Evolutionary conservation across 2,888 invertebrate genomes (phyloP), one percentile per base, ranked within the genome.

Genomic region (Campoplex capitator): DNA sequence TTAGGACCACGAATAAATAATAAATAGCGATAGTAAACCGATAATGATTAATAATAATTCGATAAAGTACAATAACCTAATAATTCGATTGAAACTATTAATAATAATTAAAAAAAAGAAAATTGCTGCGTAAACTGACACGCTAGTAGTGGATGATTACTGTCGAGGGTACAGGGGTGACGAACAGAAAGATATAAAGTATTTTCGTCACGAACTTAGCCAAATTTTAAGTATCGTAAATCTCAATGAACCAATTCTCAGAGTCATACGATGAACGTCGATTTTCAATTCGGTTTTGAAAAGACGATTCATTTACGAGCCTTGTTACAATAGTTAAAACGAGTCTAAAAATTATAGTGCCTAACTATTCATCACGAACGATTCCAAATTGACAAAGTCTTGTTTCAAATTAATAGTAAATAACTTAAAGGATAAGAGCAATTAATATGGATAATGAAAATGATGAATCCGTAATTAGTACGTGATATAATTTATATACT

Each of bases 1-100:
- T 76, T 86, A 78, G 73, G 67, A 87, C 83, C 84, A 83, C 83
- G 67, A 89, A 89, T 89, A 89, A 88, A 89, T 89, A 89, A 88
- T 89, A 89, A 88, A 89, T 87, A 88, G 62, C 83, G 74, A 84
- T 58, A 13, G 58, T 82, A 80, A 67, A 78, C 67, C 45, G 28
- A 56, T 80, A 67, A 80, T 56, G 80, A 68, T 68, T 75, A 3
- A 62, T 78, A 83, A 70, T 83, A 84, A 86, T 84, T 82, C 81
- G 80, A 48, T 85, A 76, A 73, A 87, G 71, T 87, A 76, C 56
- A 81, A 78, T 83, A 77, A 58, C 80, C 82, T 83, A 84, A 62
- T 81, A 78, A 84, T 81, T 84, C 71, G 71, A 81, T 82, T 62
- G 71, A 85, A 88, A 84, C 76, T 86, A 84, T 76, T 16, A 28